Base-by-base conservation (phyloP, 1,140 invertebrate species). In the Drosophila quadrilineata region DNA sequence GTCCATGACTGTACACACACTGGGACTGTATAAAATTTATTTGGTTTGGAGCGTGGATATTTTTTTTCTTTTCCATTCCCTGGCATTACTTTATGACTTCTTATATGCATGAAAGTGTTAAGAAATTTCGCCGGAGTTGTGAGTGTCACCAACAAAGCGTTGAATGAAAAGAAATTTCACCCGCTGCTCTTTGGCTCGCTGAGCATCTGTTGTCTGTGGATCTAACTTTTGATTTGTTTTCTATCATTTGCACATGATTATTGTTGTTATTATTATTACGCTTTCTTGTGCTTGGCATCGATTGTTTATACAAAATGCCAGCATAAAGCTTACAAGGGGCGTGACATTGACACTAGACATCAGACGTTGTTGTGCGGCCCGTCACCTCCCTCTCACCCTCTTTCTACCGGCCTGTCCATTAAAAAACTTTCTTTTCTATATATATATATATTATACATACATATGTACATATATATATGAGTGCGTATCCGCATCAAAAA, bases 51-150 rank as follows among this genome's bases (percentile, higher is more conserved):
- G 43, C 48, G n/a, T n/a, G n/a, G n/a, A n/a, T n/a, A n/a, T n/a
- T 24, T 36, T 35, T 48, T 49, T 43, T 31, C 43, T 41, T 35
- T 46, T 6, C 22, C 5, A 4, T 16, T 21, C 35, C 10, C 9
- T 21, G 45, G 29, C 38, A 59, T 53, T 57, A 52, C 24, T 58
- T 68, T 71, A 76, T 65, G 76, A 72, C 72, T 80, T 80, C 76
- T 84, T 84, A 76, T n/a, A n/a, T n/a, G n/a, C n/a, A n/a, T 69
- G 72, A 80, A 80, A 80, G 76, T 82, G 73, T 82, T 76, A 54
- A 84, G 73, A 76, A 82, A 80, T 84, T 80, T 80, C 76, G 72
- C 75, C 52, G 52, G 10, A 38, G 45, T 48, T 70, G 67, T 38
- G 49, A 65, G 50, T 62, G 71, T 71, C 73, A 66, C 52, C 52